Conservation (phyloP, 2,888 invertebrate genomes). For the Agonum fuliginosum region DNA sequence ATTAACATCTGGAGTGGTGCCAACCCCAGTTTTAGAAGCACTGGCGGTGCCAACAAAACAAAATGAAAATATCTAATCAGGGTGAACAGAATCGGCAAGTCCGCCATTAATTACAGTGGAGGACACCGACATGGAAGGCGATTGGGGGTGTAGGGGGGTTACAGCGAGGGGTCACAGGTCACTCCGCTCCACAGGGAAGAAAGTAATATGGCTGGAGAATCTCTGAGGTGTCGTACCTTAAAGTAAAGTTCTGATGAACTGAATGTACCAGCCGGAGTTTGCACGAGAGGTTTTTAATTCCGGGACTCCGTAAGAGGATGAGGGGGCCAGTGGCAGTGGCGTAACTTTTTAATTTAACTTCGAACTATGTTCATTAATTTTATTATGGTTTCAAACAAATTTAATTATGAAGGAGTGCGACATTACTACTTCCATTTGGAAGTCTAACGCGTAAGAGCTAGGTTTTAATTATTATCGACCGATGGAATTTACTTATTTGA, state of each 20-base stretch:
- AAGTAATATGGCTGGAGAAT: slow-evolving; percentile 53
- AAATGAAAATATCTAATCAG: slow-evolving; percentile 57
- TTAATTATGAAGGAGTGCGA: too few relatives aligned
- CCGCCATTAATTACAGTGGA: slow-evolving; percentile 55
- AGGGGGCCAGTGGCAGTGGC: not conserved
- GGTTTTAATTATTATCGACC: too few relatives aligned
- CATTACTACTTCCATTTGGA: too few relatives aligned
- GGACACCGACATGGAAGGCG: slow-evolving; percentile 37
- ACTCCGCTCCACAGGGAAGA: slow-evolving; percentile 50
- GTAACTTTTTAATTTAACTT: too few relatives aligned
- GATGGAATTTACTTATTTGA: too few relatives aligned
- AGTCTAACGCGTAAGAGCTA: too few relatives aligned
- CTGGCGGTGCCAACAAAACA: slow-evolving; percentile 30
- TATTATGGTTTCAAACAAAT: too few relatives aligned
- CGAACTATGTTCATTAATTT: too few relatives aligned
- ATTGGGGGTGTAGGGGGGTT: not conserved
- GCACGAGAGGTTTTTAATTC: not conserved
- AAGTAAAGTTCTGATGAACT: slow-evolving; percentile 67
- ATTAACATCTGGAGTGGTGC: too few relatives aligned
- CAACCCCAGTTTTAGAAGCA: too few relatives aligned
- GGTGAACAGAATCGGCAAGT: slow-evolving; percentile 34
- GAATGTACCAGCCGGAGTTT: slow-evolving; percentile 58
- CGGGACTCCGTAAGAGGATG: slow-evolving; percentile 2
- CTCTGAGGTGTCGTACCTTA: slow-evolving; percentile 67
- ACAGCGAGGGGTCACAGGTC: too few relatives aligned